phyloP scores from a whole-genome alignment of 2,888 invertebrate species.

The Caenorhabditis panamensis region DNA sequence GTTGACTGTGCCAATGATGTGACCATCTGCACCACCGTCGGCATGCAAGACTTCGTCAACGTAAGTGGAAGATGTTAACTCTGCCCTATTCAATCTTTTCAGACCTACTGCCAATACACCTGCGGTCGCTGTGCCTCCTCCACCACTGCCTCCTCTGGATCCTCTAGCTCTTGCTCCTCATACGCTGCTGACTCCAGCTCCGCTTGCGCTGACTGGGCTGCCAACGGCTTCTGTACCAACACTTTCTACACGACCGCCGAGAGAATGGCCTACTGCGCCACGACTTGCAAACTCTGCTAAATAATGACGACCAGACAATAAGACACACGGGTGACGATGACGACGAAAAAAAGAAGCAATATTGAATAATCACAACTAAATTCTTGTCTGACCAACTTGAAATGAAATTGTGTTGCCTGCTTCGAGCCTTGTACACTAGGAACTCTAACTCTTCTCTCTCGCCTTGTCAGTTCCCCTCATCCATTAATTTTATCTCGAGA shows the following conservation, averaged over 20 bases:
- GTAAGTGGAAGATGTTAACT: no score
- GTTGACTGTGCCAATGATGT: conserved; percentile 62
- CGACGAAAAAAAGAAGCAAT: background rate
- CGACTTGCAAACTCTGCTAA: conserved; percentile 55
- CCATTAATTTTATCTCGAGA: background rate
- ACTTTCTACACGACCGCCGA: conserved; percentile 51
- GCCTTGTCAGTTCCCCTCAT: conserved; percentile 7
- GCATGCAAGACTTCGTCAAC: conserved; percentile 53
- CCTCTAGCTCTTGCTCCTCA: conserved; percentile 37
- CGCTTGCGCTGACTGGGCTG: conserved; percentile 32
- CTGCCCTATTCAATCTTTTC: conserved; percentile 15
- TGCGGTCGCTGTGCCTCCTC: conserved; percentile 55
- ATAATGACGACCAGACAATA: conserved; percentile 10
- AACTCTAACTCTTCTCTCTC: conserved; percentile 31
- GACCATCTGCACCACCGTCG: conserved; percentile 57
- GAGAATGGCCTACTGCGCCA: conserved; percentile 46
- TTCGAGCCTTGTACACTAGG: background rate
- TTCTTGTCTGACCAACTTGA: conserved; percentile 22
- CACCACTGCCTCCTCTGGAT: conserved; percentile 33
- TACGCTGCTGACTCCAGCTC: conserved; percentile 49
- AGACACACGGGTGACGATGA: conserved; percentile 33
- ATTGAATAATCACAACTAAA: background rate
- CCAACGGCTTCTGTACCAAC: conserved; percentile 53
- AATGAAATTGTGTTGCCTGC: background rate
- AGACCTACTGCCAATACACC: conserved; percentile 65